A percentile compares a stretch with the other conserved stretches of the same genome.
Conservation (phyloP, 1,140 invertebrate genomes). For the Lordiphosa stackelbergi region DNA sequence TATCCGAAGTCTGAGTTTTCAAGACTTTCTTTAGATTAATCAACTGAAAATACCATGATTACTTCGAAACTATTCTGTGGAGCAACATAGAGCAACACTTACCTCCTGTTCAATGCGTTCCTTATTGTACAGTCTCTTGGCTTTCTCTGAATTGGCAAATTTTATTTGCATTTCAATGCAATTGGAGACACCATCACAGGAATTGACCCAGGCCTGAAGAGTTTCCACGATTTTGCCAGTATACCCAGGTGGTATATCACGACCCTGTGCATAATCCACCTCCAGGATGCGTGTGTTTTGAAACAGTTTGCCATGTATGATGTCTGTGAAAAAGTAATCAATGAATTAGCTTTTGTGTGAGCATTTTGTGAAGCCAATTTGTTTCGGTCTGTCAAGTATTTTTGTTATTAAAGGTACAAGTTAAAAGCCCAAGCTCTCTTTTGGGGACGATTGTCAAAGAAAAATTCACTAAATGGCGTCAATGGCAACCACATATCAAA, state of each 20-base stretch:
- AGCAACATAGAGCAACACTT: constrained; percentile 30
- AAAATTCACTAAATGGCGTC: no score
- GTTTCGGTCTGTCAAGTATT: constrained; percentile 11
- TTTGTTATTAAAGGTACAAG: background rate
- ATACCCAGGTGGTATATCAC: constrained; percentile 92
- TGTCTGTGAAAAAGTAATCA: constrained; percentile 80
- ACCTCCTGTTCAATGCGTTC: constrained; percentile 92
- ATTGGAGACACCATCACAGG: constrained; percentile 91
- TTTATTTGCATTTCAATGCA: constrained; percentile 94
- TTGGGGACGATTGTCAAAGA: no score
- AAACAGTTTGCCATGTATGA: constrained; percentile 97
- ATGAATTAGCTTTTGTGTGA: constrained; percentile 3
- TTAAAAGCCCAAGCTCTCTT: no score
- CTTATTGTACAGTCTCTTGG: constrained; percentile 87
- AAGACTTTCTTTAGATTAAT: constrained; percentile 88
- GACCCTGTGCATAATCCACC: constrained; percentile 94
- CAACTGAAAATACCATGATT: constrained; percentile 79
- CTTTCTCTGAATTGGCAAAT: constrained; percentile 91
- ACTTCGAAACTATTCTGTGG: no score
- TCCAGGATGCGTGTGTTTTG: constrained; percentile 95
- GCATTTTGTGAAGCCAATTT: background rate
- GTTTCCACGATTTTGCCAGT: constrained; percentile 87
- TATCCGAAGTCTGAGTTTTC: constrained; percentile 84
- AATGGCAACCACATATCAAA: no score
- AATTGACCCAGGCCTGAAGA: constrained; percentile 92